Evolutionary conservation across 2,113 vertebrate genomes (phyloP), one percentile per base, ranked within the genome.

Genomic region (Sitta europaea): DNA sequence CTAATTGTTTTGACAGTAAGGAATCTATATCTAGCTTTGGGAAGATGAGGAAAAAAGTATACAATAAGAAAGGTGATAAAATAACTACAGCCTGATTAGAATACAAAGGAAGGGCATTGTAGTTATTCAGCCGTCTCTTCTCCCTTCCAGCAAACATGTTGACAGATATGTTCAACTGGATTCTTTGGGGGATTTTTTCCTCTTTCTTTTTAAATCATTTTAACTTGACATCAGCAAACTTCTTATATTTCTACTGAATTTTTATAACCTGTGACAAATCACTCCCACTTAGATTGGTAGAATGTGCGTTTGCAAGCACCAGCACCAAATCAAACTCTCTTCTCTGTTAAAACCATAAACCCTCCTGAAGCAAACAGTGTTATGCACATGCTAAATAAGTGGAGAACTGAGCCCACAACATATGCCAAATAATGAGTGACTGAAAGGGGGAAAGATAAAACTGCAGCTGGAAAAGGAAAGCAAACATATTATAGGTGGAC

Each of bases 381-480:
- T 89, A 20, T 62, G 45, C 65, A 71, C 7, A 38, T 65, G 29
- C 36, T 71, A 93, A 68, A 16, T 51, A 87, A 79, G 36, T 76
- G 36, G 24, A 90, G 51, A 91, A 65, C 24, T 35, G 28, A 83
- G 55, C 15, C 36, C 10, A 9, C 40, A 45, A 53, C 51, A 73
- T n/a, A 40, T 20, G 57, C 59, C 76, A 92, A 80, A 89, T 65
- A 82, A 31, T 47, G 54, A 81, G 54, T 61, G 84, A 73, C 67
- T 91, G 86, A 95, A 95, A 88, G 57, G 29, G 62, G 53, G 47
- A 45, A 92, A 92, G 92, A 93, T 62, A 91, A 95, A 97, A 97
- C 35, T 94, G 62, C 87, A 96, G 79, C 77, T 95, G 88, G 81
- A 90, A 94, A 94, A 96, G 87, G 81, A 97, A 97, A 97, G 91